Evolutionary conservation across 2,113 vertebrate genomes (phyloP), one percentile per base, ranked within the genome.

Genomic region (Tautogolabrus adspersus): DNA sequence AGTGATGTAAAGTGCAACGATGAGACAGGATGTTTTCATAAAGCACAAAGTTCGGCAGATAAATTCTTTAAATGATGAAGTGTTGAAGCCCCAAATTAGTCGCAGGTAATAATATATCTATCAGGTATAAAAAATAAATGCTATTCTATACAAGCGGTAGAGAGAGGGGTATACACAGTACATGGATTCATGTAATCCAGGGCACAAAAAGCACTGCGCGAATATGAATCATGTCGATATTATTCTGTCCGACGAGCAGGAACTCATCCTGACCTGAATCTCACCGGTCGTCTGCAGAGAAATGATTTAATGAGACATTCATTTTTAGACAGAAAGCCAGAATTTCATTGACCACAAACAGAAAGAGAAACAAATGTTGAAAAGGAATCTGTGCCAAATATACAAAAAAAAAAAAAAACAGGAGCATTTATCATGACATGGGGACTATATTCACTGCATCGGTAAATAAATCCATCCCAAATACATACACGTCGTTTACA

Each of bases 121-220:
- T 83, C 72, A 58, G 66, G 80, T 89, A 89, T 86, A 90, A 83
- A 91, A 93, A 93, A 91, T 89, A 91, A 89, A 92, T 49, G 84
- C 89, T 89, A 91, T 88, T 90, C 91, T 91, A 90, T 93, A 91
- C 81, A 90, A 89, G 87, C 86, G 30, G 67, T 70, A 76, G 30
- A 34, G 55, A 60, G 78, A 58, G 38, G 46, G 71, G 79, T 81
- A 86, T 79, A 82, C 75, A 81, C 81, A 66, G 74, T 64, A 58
- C 82, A 68, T 70, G 81, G 69, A 49, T 61, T 81, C 72, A 42
- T 42, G 16, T 87, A 44, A 82, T 62, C 68, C 62, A 56, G 56
- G 69, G 61, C 21, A 82, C 18, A 66, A 76, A 37, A 46, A 70
- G 68, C 52, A 56, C 1, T 38, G 7, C 61, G 49, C 70, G 46